Evolutionary conservation across 2,888 invertebrate species (phyloP).

Genomic region (Leptogaster cylindrica): DNA sequence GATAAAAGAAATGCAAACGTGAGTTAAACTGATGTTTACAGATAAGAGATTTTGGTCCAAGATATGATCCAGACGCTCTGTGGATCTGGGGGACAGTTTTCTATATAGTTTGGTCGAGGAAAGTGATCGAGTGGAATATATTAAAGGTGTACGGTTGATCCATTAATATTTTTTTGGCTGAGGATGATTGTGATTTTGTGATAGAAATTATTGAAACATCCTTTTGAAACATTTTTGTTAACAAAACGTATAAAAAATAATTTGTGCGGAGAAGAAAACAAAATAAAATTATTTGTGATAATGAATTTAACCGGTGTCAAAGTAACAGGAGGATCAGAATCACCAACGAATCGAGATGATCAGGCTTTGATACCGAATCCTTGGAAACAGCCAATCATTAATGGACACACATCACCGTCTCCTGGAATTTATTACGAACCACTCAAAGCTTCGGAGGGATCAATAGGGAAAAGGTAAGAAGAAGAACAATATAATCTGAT

Average conservation of each 20-base stretch:
- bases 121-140: background rate
- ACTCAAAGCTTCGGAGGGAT: conserved; percentile 33
- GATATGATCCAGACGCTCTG: background rate
- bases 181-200: conserved; percentile 5
- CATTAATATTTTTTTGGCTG: background rate
- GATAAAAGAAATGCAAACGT: conserved; percentile 1
- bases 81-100: no score
- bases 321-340: conserved; percentile 38
- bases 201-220: no score
- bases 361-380: conserved; percentile 43
- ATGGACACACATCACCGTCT: conserved; percentile 41
- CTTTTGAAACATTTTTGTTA: no score
- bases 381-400: conserved; percentile 42
- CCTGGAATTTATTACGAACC: conserved; percentile 45
- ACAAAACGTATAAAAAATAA: no score
- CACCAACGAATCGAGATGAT: conserved; percentile 46
- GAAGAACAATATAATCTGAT: no score
- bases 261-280: no score
- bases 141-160: background rate
- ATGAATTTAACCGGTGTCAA: conserved; percentile 44
- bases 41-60: conserved; percentile 2
- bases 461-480: conserved; percentile 39
- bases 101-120: background rate
- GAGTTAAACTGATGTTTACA: conserved; percentile 24
- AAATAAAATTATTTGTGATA: conserved; percentile 8